Evolutionary conservation across 2,888 invertebrate genomes (phyloP), one percentile per base, ranked within the genome.

Genomic region (Eristalis intricaria): DNA sequence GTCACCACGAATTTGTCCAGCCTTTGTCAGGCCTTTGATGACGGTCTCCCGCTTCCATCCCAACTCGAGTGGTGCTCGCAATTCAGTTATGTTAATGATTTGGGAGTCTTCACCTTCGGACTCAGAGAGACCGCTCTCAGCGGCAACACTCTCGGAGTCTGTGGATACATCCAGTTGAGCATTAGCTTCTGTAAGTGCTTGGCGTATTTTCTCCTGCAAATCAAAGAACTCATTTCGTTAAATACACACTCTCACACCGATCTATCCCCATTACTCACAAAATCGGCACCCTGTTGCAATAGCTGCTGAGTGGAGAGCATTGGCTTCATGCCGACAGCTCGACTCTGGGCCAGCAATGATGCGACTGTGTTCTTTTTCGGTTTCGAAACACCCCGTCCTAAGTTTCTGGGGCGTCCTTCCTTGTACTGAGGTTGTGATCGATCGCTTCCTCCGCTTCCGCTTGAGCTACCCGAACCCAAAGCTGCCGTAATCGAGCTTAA

Each of bases 1-100:
- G 91, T 99, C 99, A n/a, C 99, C 98, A 89, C 97, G 96, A 89
- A 97, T 96, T 88, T 96, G 96, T 56, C 98, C 98, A 90, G 96
- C 96, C 89, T 97, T 96, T 7, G 97, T 97, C 10, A 98, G 94
- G 5, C 97, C 97, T 88, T 96, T 95, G 90, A 99, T 97, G 75
- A 97, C 95, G 0, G 98, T 98, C 92, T 98, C 97, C n/a, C 99
- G 94, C 90, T 97, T 96, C 99, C 99, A 99, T 83, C 98, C 98
- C 93, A 95, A 94, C 71, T 95, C 95, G 29, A 96, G 91, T 0
- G 96, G 96, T 76, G 95, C 94, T 65, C 95, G 93, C 71, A 96
- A 91, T 89, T 95, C 95, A 29, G 94, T 93, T 91, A 93, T 91
- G 82, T 93, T 93, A 5, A 92, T 89, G 40, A 92, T 91, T 88